Evolutionary conservation across 1,140 invertebrate genomes (phyloP).

Genomic region (Asobara japonica): DNA sequence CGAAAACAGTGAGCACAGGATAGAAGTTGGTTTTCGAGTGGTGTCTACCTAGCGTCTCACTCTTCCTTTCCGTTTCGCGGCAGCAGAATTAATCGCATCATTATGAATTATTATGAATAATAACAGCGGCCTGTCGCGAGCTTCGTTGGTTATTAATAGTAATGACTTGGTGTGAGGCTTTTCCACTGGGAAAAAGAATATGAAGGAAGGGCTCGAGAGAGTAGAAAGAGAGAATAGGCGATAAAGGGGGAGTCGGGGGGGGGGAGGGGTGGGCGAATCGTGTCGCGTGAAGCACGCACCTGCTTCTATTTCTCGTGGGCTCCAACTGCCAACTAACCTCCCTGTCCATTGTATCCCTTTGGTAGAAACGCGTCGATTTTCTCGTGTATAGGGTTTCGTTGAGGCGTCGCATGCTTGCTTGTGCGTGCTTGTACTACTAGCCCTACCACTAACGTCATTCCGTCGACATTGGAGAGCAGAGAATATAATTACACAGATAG

Average conservation of each 20-base stretch:
- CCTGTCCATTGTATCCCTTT: conserved; percentile 14
- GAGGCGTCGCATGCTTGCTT: conserved; percentile 6
- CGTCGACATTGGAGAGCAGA: background rate
- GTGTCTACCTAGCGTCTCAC: conserved; percentile 15
- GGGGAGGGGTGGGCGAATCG: conserved; percentile 33
- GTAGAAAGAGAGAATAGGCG: background rate
- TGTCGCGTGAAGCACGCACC: conserved; percentile 61
- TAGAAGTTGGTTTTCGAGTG: background rate
- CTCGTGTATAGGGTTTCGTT: background rate
- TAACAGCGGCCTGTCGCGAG: conserved; percentile 47
- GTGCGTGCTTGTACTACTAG: conserved; percentile 16
- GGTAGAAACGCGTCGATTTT: conserved; percentile 22
- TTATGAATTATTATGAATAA: conserved; percentile 50
- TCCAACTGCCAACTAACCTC: conserved; percentile 15
- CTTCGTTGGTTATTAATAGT: conserved; percentile 55
- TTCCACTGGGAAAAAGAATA: conserved; percentile 30
- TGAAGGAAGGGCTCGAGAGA: background rate
- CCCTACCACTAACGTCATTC: background rate
- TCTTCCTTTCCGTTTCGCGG: conserved; percentile 15
- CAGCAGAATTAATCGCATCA: conserved; percentile 54
- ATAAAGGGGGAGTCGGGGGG: background rate
- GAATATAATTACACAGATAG: too few species aligned
- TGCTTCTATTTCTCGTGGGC: conserved; percentile 41
- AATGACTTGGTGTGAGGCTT: conserved; percentile 52
- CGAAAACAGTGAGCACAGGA: background rate